Conservation (phyloP, 2,797 vertebrate genomes). For the Perodicticus potto region DNA sequence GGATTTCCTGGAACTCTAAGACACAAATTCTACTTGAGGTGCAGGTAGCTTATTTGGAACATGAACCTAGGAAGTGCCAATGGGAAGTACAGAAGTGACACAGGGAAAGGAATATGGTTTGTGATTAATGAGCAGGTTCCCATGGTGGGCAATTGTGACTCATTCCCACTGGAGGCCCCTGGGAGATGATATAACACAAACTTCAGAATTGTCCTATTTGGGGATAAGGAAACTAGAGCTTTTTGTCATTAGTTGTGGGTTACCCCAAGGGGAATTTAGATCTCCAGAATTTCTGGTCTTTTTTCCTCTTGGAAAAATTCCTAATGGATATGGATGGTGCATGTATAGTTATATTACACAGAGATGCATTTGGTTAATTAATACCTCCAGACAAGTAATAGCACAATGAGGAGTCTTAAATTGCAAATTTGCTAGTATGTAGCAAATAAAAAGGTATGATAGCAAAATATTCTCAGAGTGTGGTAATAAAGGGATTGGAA, state of each 20-base stretch:
- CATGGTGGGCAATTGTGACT: neutral
- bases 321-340: neutral
- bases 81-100: neutral
- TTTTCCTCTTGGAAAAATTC: neutral
- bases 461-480: conserved; percentile 15
- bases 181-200: neutral
- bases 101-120: neutral
- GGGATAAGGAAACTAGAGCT: neutral
- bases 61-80: neutral
- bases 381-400: neutral
- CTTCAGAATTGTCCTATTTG: neutral
- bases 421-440: too few species aligned
- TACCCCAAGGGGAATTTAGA: neutral
- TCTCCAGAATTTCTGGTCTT: neutral
- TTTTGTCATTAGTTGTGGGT: neutral
- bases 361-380: neutral
- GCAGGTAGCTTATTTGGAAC: neutral
- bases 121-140: neutral
- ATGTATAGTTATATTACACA: neutral
- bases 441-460: neutral
- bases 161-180: neutral
- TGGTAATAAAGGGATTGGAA: neutral
- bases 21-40: neutral
- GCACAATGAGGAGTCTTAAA: neutral
- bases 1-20: neutral